Evolutionary conservation across 53 echinoderm and acorn worm species (phyloP).

Genomic region (Henricia sp.): DNA sequence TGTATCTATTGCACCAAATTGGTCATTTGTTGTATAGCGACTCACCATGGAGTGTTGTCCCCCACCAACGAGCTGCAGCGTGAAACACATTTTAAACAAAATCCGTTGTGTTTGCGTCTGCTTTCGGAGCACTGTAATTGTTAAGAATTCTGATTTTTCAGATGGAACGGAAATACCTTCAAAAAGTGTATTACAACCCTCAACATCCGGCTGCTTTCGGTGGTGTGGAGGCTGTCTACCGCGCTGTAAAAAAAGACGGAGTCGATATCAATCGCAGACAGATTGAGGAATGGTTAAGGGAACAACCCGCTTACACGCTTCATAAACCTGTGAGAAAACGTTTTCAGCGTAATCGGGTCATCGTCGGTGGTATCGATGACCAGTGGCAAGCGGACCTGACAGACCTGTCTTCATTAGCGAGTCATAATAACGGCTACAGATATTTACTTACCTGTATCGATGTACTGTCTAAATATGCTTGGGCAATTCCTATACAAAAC

Average conservation of each 20-base stretch:
- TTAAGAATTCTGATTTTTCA: background rate
- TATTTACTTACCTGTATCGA: too few species aligned
- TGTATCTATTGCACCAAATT: background rate
- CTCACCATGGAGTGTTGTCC: slow-evolving; percentile 69
- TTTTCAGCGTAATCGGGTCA: slow-evolving; percentile 59
- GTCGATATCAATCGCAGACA: slow-evolving; percentile 12
- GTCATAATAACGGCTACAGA: too few species aligned
- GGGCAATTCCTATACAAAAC: slow-evolving; percentile 28
- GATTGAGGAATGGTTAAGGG: too few species aligned
- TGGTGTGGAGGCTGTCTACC: slow-evolving; percentile 28
- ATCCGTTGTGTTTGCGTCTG: slow-evolving; percentile 48
- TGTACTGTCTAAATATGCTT: too few species aligned
- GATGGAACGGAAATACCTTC: slow-evolving; percentile 5
- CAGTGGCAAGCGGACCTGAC: too few species aligned
- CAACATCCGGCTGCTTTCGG: slow-evolving; percentile 33
- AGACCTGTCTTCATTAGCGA: slow-evolving; percentile 11
- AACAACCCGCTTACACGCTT: too few species aligned
- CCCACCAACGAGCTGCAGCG: background rate
- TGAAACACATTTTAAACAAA: background rate
- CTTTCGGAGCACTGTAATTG: slow-evolving; percentile 43
- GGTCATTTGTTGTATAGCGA: background rate
- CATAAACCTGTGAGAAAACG: slow-evolving; percentile 9
- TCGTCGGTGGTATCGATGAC: slow-evolving; percentile 46
- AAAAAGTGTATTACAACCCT: slow-evolving; percentile 31
- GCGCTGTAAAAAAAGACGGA: slow-evolving; percentile 18